These are phyloP conservation scores for Eretmocerus hayati DNA, from an alignment of 2,888 invertebrate genomes.

Conservation along the genomic window DNA sequence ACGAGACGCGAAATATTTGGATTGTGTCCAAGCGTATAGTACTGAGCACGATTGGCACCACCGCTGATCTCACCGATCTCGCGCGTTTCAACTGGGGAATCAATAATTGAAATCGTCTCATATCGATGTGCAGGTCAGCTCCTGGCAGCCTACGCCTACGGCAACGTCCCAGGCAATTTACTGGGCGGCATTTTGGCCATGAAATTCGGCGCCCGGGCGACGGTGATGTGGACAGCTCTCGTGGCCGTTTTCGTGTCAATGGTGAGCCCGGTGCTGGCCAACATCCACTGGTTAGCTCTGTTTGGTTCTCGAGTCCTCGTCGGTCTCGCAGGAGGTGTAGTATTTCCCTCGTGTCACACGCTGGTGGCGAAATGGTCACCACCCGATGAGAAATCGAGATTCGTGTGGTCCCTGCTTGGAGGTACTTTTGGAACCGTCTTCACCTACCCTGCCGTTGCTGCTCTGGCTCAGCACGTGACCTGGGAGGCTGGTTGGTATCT, in stretches of 20 bases:
- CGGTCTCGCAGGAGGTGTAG: constrained; percentile 49
- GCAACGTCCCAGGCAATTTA: constrained; percentile 39
- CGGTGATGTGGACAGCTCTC: constrained; percentile 36
- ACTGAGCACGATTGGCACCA: no score
- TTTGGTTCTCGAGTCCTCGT: constrained; percentile 30
- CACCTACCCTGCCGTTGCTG: constrained; percentile 62
- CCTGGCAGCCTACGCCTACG: constrained; percentile 36
- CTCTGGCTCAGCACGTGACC: constrained; percentile 56
- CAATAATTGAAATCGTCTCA: no score
- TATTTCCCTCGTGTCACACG: constrained; percentile 59
- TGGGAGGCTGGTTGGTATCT: constrained; percentile 66
- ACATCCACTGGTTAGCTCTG: constrained; percentile 33
- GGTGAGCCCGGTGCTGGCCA: constrained; percentile 32
- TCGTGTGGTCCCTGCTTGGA: constrained; percentile 65
- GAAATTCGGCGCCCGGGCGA: constrained; percentile 31
- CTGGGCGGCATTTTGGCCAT: constrained; percentile 35
- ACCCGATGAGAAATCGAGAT: constrained; percentile 67
- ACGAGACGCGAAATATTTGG: no score
- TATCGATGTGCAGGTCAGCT: constrained; percentile 30
- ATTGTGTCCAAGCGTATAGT: no score
- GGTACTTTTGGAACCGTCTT: constrained; percentile 66
- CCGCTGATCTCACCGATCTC: no score
- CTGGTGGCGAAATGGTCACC: constrained; percentile 68
- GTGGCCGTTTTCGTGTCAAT: constrained; percentile 29
- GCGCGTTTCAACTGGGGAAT: no score